These are phyloP conservation scores for Pseudomyrmex flavicornis DNA, from an alignment of 1,140 invertebrate species.

Conservation along the genomic window DNA sequence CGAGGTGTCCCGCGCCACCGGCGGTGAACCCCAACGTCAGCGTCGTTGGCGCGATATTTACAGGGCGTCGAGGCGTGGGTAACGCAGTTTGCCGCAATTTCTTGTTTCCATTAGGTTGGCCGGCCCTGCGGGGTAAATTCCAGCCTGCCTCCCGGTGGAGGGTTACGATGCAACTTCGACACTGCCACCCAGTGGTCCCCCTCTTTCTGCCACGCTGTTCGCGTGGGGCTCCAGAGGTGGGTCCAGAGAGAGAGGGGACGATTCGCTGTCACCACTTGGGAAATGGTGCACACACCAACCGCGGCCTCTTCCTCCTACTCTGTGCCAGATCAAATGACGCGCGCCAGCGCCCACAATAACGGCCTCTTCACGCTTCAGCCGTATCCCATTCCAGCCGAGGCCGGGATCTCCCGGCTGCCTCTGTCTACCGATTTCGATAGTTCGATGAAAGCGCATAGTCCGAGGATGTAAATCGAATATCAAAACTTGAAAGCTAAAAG, in stretches of 20 bases:
- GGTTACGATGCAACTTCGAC: constrained; percentile 79
- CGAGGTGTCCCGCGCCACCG: constrained; percentile 16
- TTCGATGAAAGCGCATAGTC: background rate
- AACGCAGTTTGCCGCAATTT: constrained; percentile 85
- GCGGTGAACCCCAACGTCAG: constrained; percentile 25
- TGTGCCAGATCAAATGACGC: constrained; percentile 84
- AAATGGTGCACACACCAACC: constrained; percentile 80
- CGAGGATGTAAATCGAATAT: background rate
- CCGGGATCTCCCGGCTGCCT: constrained; percentile 15
- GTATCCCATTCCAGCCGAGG: constrained; percentile 74
- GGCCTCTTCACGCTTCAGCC: constrained; percentile 77
- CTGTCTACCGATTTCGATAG: constrained; percentile 59
- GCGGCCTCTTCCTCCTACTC: constrained; percentile 80
- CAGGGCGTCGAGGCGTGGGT: constrained; percentile 82
- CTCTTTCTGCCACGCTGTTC: constrained; percentile 7
- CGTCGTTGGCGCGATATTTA: constrained; percentile 79
- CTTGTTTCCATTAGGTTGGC: constrained; percentile 86
- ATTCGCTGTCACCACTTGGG: constrained; percentile 61
- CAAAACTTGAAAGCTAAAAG: background rate
- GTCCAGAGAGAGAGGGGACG: constrained; percentile 34
- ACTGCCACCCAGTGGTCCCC: constrained; percentile 39
- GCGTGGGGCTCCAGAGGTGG: constrained; percentile 35
- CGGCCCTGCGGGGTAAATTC: constrained; percentile 83
- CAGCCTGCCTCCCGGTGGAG: constrained; percentile 72
- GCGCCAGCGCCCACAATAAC: constrained; percentile 85